phyloP scores from a whole-genome alignment of 2,797 vertebrate genomes.

The Thalassophryne amazonica region DNA sequence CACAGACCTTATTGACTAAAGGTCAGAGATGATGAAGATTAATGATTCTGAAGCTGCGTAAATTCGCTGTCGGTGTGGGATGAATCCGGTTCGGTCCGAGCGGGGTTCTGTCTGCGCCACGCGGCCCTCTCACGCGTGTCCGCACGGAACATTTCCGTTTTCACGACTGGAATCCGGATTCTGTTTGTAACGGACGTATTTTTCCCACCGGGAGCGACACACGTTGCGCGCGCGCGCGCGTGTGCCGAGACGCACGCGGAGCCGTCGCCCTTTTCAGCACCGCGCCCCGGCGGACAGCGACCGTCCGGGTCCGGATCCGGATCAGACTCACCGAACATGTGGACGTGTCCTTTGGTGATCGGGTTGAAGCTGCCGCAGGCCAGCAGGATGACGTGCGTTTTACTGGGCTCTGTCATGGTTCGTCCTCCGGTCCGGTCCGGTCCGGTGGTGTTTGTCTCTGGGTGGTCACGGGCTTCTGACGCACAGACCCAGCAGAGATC shows the following conservation, averaged over 20 bases:
- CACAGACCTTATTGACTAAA: too few species aligned
- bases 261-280: conserved; percentile 72
- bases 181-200: too few species aligned
- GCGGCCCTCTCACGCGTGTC: conserved; percentile 5
- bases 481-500: conserved; percentile 3
- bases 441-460: conserved; percentile 14
- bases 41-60: too few species aligned
- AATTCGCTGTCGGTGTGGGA: too few species aligned
- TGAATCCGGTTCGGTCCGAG: background rate
- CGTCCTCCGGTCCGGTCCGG: conserved; percentile 2
- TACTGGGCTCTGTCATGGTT: conserved; percentile 88
- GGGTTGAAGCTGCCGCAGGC: conserved; percentile 98
- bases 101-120: conserved; percentile 35
- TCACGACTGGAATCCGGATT: too few species aligned
- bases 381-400: conserved; percentile 94
- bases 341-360: conserved; percentile 95
- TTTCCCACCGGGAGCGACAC: too few species aligned
- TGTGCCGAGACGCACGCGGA: too few species aligned
- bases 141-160: background rate
- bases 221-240: too few species aligned
- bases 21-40: too few species aligned
- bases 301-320: background rate
- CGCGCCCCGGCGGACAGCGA: conserved; percentile 59
- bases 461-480: background rate
- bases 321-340: conserved; percentile 90